Percentiles rank a stretch among this genome's conserved stretches.
These are phyloP conservation scores for Apamea sordens DNA, from an alignment of 2,888 invertebrate genomes.

Conservation along the genomic window DNA sequence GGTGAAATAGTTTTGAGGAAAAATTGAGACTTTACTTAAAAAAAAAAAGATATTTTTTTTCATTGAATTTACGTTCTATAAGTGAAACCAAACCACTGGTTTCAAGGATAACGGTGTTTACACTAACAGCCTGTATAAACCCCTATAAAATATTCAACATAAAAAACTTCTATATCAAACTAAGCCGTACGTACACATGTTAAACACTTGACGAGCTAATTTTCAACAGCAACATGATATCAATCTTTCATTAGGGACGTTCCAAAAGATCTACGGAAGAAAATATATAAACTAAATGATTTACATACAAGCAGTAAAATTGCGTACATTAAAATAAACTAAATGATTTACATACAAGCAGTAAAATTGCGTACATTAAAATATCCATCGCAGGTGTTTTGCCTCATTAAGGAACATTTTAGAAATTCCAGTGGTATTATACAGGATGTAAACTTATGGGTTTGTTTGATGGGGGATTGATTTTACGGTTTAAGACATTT, in stretches of 20 bases:
- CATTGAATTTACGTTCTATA: no score
- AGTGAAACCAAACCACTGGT: no score
- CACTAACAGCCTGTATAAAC: no score
- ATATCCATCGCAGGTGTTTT: slow-evolving; percentile 76
- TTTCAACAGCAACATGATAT: slow-evolving; percentile 37
- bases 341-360: slow-evolving; percentile 59
- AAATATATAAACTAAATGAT: slow-evolving; percentile 63
- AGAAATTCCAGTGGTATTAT: slow-evolving; percentile 66
- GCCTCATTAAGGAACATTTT: slow-evolving; percentile 76
- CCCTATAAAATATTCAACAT: background rate
- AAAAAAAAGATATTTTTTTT: no score
- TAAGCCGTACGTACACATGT: slow-evolving; percentile 11
- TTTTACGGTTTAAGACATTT: no score
- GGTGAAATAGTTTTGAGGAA: no score
- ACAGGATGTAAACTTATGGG: slow-evolving; percentile 50
- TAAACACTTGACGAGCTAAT: slow-evolving; percentile 26
- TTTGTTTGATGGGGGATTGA: no score
- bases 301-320: slow-evolving; percentile 58
- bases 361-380: slow-evolving; percentile 64
- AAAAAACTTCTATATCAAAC: background rate
- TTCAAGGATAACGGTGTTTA: no score
- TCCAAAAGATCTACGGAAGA: slow-evolving; percentile 27
- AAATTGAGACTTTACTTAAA: no score
- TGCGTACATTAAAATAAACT: slow-evolving; percentile 65
- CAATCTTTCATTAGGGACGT: slow-evolving; percentile 50